phyloP scores from a whole-genome alignment of 2,888 invertebrate species.

The Acrobasis suavella region DNA sequence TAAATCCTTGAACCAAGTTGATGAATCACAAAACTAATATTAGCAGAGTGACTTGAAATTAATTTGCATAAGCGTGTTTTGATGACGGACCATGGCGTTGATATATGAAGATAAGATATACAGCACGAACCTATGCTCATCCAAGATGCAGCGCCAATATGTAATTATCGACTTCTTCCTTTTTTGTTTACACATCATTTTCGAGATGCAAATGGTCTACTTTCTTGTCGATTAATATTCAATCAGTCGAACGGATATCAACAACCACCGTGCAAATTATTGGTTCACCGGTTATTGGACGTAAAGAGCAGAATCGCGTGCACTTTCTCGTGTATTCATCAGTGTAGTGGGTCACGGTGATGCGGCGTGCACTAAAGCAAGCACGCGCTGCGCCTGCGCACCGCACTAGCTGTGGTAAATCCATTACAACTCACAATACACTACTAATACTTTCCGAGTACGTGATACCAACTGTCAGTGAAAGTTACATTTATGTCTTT shows the following conservation, averaged over 20 bases:
- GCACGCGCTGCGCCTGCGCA: constrained; percentile 42
- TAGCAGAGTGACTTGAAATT: neutral
- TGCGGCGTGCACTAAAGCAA: constrained; percentile 43
- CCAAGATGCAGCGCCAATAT: neutral
- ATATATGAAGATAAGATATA: neutral
- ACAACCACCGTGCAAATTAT: constrained; percentile 31
- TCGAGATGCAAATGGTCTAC: constrained; percentile 20
- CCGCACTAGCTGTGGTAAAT: constrained; percentile 46
- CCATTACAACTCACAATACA: constrained; percentile 59
- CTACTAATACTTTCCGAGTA: constrained; percentile 51
- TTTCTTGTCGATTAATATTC: constrained; percentile 19
- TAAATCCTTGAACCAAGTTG: too few relatives aligned
- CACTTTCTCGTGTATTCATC: constrained; percentile 73
- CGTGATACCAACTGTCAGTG: constrained; percentile 61
- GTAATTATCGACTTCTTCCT: neutral
- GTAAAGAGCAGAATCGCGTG: constrained; percentile 34
- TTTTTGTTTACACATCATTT: neutral
- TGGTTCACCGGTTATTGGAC: constrained; percentile 28
- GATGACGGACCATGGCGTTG: neutral
- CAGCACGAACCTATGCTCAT: neutral
- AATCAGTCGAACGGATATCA: constrained; percentile 26
- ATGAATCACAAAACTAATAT: too few relatives aligned
- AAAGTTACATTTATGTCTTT: constrained; percentile 61
- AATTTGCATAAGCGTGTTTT: neutral
- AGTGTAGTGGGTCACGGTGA: constrained; percentile 64